phyloP scores from a whole-genome alignment of 2,888 invertebrate species.

The Rutpela maculata region DNA sequence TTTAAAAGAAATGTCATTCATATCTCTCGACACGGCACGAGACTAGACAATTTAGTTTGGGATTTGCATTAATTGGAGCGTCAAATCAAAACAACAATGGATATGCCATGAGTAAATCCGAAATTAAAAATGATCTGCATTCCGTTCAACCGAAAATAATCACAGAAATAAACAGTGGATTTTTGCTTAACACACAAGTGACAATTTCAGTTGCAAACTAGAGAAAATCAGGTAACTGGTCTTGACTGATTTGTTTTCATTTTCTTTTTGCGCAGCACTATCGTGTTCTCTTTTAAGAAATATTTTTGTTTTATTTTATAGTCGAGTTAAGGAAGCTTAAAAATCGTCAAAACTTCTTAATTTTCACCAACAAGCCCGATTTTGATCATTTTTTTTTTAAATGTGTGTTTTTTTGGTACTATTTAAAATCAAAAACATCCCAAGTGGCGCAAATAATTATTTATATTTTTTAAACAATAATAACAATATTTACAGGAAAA shows the following conservation, averaged over 20 bases:
- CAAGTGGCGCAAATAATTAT: no score
- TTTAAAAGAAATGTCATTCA: constrained; percentile 10
- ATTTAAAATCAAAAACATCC: no score
- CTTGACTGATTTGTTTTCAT: not conserved
- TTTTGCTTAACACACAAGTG: not conserved
- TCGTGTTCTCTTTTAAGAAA: no score
- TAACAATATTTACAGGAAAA: no score
- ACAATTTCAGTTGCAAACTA: not conserved
- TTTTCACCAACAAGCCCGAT: no score
- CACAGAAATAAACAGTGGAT: not conserved
- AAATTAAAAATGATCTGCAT: constrained; percentile 1
- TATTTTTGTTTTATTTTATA: no score
- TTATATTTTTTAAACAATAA: no score
- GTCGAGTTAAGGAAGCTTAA: no score
- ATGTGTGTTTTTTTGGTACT: no score
- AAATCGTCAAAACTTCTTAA: no score
- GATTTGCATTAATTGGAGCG: not conserved
- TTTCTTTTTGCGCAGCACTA: no score
- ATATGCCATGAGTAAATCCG: not conserved
- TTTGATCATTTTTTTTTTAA: no score
- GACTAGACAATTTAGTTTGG: constrained; percentile 11
- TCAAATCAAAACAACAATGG: constrained; percentile 1
- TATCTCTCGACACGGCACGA: constrained; percentile 7
- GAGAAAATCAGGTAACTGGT: not conserved
- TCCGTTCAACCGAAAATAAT: not conserved